phyloP scores from a whole-genome alignment of 92 coral and sea anemone species.

The Heliopora coerulea region DNA sequence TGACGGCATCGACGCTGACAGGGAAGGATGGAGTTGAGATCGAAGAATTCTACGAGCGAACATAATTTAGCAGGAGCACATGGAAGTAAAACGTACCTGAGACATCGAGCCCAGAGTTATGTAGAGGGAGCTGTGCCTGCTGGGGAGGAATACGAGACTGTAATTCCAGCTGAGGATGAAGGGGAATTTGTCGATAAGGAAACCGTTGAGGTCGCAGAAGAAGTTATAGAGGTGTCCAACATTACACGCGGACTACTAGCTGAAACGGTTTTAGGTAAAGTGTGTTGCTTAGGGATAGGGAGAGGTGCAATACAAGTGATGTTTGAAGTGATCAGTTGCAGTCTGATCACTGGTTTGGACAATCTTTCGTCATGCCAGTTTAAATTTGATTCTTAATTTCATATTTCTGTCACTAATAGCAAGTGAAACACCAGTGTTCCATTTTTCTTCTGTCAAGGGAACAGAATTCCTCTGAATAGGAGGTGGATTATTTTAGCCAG shows the following conservation, averaged over 20 bases:
- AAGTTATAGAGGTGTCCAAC: conserved; percentile 77
- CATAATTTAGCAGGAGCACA: background rate
- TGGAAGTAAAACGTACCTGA: conserved; percentile 37
- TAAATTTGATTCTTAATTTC: too few species aligned
- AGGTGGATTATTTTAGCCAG: too few species aligned
- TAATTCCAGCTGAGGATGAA: conserved; percentile 81
- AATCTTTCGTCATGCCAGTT: too few species aligned
- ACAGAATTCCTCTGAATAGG: too few species aligned
- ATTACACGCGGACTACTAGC: conserved; percentile 79
- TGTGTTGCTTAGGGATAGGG: too few species aligned
- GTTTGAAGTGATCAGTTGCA: too few species aligned
- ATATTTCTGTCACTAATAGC: too few species aligned
- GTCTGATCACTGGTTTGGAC: too few species aligned
- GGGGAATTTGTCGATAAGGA: conserved; percentile 86
- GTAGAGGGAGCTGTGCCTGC: conserved; percentile 79
- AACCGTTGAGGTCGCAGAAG: conserved; percentile 87
- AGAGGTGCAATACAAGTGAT: too few species aligned
- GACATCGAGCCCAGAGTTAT: conserved; percentile 93
- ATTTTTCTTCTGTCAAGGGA: too few species aligned
- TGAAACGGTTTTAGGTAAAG: conserved; percentile 85
- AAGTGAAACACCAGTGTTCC: too few species aligned
- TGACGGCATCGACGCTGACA: too few species aligned
- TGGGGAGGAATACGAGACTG: conserved; percentile 85
- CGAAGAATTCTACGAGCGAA: background rate
- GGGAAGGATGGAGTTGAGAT: conserved; percentile 1